A percentile compares a stretch with the other conserved stretches of the same genome.
These are phyloP conservation scores for Urocolius indicus DNA, from an alignment of 2,113 vertebrate genomes.

Conservation along the genomic window DNA sequence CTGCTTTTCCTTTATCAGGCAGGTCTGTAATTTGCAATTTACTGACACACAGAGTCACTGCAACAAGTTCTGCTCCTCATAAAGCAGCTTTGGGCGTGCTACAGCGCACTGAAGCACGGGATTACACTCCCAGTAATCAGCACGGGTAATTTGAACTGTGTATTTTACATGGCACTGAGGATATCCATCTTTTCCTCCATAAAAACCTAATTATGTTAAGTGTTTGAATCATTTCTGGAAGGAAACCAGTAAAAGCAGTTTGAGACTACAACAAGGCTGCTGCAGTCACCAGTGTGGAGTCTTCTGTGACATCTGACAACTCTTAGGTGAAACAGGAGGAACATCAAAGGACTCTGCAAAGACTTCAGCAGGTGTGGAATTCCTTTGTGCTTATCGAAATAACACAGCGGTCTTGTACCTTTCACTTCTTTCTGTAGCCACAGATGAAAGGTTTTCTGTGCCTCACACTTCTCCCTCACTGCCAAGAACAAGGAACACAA, in stretches of 20 bases:
- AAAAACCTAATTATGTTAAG: background rate
- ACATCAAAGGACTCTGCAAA: background rate
- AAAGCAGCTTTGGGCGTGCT: background rate
- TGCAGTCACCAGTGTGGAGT: background rate
- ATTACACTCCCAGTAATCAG: background rate
- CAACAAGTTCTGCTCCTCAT: background rate
- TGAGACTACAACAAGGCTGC: background rate
- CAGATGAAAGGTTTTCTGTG: background rate
- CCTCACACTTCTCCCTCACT: background rate
- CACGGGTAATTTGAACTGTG: background rate
- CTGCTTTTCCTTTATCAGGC: background rate
- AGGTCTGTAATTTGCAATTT: too few species aligned
- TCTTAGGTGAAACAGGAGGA: background rate
- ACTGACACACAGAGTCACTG: fast-evolving
- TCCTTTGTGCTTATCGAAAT: background rate
- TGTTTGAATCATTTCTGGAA: background rate
- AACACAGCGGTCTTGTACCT: background rate
- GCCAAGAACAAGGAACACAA: background rate
- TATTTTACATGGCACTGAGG: background rate
- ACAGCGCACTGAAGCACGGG: background rate
- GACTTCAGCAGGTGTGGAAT: background rate
- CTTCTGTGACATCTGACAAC: background rate
- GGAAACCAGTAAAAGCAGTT: background rate
- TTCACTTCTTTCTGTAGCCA: background rate
- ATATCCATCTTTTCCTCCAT: background rate